Conservation (phyloP, 2,888 invertebrate genomes). For the Melangyna quadrimaculata region DNA sequence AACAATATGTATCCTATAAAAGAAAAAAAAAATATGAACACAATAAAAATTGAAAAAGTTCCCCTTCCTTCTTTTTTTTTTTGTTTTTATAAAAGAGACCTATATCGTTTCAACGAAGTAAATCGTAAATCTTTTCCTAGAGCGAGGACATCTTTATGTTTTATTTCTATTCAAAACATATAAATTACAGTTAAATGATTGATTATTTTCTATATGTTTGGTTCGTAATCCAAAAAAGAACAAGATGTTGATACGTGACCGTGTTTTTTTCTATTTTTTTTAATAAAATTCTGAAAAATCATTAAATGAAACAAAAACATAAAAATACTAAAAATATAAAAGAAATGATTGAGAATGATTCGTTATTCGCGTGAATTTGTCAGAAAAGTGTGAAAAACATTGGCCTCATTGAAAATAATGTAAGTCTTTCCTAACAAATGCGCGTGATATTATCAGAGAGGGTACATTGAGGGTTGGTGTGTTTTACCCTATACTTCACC, state of each 20-base stretch:
- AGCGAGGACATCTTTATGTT: background rate
- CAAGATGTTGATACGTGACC: background rate
- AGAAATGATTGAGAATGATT: slow-evolving; percentile 24
- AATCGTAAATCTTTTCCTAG: background rate
- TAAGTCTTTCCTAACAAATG: background rate
- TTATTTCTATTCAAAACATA: background rate
- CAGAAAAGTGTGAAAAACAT: slow-evolving; percentile 11
- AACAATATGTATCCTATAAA: background rate
- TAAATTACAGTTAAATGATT: background rate
- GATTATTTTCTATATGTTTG: background rate
- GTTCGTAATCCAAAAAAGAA: background rate
- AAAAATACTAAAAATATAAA: background rate
- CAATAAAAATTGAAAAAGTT: background rate
- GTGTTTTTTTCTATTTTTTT: background rate
- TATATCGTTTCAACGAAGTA: background rate
- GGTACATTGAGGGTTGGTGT: background rate
- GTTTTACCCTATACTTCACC: background rate
- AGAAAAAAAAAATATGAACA: background rate
- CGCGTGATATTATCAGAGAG: background rate
- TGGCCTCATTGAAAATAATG: background rate
- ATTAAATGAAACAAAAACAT: background rate
- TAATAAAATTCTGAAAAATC: background rate
- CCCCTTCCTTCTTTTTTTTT: background rate
- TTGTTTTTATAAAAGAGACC: background rate
- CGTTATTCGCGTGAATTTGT: slow-evolving; percentile 14